Evolutionary conservation across 2,888 invertebrate species (phyloP).

Genomic region (Lepidochitona cinerea): DNA sequence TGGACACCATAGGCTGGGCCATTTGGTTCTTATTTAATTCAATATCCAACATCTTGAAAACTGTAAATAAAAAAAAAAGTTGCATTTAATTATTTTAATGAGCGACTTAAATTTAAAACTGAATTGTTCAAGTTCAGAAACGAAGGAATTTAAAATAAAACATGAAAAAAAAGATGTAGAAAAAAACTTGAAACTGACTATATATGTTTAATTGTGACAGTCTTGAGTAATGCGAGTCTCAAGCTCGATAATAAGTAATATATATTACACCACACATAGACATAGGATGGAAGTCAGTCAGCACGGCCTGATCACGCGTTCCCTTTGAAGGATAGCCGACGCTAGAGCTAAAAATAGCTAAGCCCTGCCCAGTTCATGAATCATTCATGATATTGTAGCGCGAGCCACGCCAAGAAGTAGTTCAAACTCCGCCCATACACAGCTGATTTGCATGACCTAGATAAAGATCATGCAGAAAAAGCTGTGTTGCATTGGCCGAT

Average conservation of each 20-base stretch:
- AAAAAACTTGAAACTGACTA: not conserved
- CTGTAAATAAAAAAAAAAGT: no score
- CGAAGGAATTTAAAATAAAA: no score
- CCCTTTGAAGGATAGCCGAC: no score
- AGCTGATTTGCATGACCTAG: not conserved
- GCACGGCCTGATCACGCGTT: no score
- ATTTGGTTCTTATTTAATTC: conserved; percentile 41
- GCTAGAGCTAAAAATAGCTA: no score
- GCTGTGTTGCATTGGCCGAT: not conserved
- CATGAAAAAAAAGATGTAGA: not conserved
- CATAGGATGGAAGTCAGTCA: not conserved
- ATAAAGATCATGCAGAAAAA: not conserved
- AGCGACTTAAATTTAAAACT: not conserved
- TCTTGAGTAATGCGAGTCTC: no score
- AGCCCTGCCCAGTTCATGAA: no score
- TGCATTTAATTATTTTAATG: not conserved
- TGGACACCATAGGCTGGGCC: conserved; percentile 37
- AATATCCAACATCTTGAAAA: conserved; percentile 48
- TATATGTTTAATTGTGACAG: not conserved
- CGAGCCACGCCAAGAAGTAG: no score
- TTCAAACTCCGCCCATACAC: not conserved
- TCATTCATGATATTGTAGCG: no score
- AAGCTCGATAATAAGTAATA: no score
- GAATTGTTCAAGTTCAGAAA: not conserved
- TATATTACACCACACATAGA: not conserved